phyloP scores from a whole-genome alignment of 1,140 invertebrate genomes.

The Drosophila murphyi region DNA sequence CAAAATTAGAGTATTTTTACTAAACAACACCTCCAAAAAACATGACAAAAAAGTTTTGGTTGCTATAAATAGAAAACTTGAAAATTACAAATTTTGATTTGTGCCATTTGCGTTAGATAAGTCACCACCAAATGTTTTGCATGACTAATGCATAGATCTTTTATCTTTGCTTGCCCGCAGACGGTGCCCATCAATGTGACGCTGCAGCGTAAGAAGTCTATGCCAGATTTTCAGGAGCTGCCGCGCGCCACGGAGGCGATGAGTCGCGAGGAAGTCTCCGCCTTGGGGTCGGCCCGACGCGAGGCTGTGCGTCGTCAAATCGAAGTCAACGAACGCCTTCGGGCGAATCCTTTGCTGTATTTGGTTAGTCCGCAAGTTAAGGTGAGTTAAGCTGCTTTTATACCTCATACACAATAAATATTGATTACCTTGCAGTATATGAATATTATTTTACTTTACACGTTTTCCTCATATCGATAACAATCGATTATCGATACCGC shows the following conservation, averaged over 20 bases:
- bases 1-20: no score
- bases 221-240: conserved; percentile 95
- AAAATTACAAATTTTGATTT: neutral
- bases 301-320: conserved; percentile 96
- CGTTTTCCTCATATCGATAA: no score
- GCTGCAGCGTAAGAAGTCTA: conserved; percentile 95
- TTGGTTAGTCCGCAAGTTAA: conserved; percentile 98
- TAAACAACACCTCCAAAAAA: no score
- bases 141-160: neutral
- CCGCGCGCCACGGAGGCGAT: conserved; percentile 91
- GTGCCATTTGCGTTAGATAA: neutral
- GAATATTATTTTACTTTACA: no score
- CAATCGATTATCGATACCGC: no score
- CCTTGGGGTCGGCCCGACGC: conserved; percentile 95
- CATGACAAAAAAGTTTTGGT: no score
- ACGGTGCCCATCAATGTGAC: conserved; percentile 89
- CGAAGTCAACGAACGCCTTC: conserved; percentile 95
- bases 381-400: conserved; percentile 87
- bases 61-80: no score
- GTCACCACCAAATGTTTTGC: neutral
- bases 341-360: conserved; percentile 97
- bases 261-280: conserved; percentile 97
- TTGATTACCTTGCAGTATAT: no score
- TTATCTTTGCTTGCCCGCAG: conserved; percentile 84
- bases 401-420: no score